A percentile compares a stretch with the other conserved stretches of the same genome.
phyloP scores from a whole-genome alignment of 2,797 vertebrate genomes.

The Myotis vivesi region DNA sequence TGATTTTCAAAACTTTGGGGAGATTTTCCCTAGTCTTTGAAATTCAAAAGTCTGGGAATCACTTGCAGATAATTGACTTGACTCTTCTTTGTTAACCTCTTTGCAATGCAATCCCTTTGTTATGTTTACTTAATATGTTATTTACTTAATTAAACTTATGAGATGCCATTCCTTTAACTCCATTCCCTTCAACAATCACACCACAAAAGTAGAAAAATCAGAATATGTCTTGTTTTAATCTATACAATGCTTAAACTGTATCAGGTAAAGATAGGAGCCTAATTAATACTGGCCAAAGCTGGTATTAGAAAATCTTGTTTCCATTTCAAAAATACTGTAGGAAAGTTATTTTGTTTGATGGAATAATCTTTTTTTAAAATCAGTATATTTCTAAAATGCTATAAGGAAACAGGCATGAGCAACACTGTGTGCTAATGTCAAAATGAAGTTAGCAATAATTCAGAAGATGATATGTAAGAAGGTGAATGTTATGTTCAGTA shows the following conservation, averaged over 20 bases:
- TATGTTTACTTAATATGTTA: not conserved
- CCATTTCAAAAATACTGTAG: constrained; percentile 31
- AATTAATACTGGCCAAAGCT: not conserved
- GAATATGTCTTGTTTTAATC: not conserved
- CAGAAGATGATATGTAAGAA: not conserved
- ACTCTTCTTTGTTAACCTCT: not conserved
- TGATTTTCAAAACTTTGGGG: not conserved
- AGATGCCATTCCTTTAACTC: not conserved
- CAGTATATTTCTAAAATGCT: not conserved
- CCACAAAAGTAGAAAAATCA: not conserved
- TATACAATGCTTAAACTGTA: not conserved
- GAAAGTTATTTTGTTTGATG: not conserved
- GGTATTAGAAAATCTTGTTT: not conserved
- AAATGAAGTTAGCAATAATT: constrained; percentile 41
- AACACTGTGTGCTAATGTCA: not conserved
- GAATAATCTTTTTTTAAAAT: not conserved
- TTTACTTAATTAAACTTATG: not conserved
- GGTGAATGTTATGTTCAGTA: not conserved
- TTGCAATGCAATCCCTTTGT: not conserved
- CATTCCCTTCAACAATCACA: not conserved
- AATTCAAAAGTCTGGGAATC: constrained; percentile 25
- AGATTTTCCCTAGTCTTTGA: not conserved
- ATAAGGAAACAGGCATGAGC: not conserved
- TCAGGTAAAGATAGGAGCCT: not conserved
- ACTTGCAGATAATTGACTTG: not conserved